A percentile compares a stretch with the other conserved stretches of the same genome.
These are phyloP conservation scores for Brevimyrus niger DNA, from an alignment of 2,113 vertebrate genomes.

Conservation along the genomic window DNA sequence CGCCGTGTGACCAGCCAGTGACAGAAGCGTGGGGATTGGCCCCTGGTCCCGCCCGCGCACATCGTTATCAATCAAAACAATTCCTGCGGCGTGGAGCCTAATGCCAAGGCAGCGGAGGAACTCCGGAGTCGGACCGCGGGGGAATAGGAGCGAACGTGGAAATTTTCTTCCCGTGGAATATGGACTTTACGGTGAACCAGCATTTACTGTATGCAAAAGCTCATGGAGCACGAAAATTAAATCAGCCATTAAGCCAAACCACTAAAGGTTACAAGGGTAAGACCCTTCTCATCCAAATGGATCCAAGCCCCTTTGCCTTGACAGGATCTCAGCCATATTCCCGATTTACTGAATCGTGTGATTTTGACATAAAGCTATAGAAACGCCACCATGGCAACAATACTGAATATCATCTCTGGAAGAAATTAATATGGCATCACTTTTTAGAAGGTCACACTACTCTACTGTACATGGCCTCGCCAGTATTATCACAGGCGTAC, in stretches of 20 bases:
- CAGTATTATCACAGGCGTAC: neutral
- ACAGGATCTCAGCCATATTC: neutral
- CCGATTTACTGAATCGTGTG: neutral
- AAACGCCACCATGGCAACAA: neutral
- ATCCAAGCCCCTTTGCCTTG: neutral
- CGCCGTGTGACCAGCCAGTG: slow-evolving; percentile 13
- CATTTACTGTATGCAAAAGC: neutral
- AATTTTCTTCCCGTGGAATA: neutral
- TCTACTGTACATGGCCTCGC: neutral
- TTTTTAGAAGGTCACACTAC: neutral
- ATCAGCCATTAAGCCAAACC: neutral
- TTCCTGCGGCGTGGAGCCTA: neutral
- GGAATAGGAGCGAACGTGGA: slow-evolving; percentile 3
- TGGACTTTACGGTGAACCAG: neutral
- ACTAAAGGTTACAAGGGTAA: neutral
- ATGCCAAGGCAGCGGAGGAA: slow-evolving; percentile 3
- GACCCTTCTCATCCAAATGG: neutral
- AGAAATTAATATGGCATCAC: neutral
- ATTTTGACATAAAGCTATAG: neutral
- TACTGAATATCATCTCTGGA: neutral
- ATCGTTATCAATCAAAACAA: slow-evolving; percentile 25
- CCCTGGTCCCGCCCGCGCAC: neutral
- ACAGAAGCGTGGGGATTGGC: slow-evolving; percentile 10
- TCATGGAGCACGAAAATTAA: neutral
- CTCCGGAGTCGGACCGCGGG: neutral